Evolutionary conservation across 2,797 vertebrate species (phyloP), one percentile per base, ranked within the genome.

Genomic region (Arctocebus calabarensis): DNA sequence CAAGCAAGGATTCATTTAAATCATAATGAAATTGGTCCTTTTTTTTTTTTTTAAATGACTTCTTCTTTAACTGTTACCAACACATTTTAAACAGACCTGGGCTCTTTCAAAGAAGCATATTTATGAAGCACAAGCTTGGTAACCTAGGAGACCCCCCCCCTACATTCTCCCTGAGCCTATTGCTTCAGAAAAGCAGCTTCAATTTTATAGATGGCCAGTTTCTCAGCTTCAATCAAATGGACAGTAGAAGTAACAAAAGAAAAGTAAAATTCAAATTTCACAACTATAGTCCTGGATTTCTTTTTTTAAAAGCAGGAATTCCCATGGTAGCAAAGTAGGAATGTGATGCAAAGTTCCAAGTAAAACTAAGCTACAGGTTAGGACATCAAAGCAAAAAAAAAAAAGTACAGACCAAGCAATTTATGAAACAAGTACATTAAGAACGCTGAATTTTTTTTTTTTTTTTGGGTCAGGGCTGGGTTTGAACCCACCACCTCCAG

Each of bases 101-200:
- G 16, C 37, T 62, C 88, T 82, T 94, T 96, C 19, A 74, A 92
- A 86, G 32, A 85, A 82, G 13, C 93, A 78, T 97, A 93, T 96
- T 90, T 94, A 66, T 55, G 82, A 68, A 73, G 71, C 62, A 90
- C 90, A 97, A 97, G 87, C 37, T 22, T 84, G 74, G 98, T 98
- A 97, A 93, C 98, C 97, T 73, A 95, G 97, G 98, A 97, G 92
- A 98, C 79, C 27, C 45, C 25, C 84, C 82, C 77, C 71, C 95
- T 71, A 55, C 97, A 83, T 82, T 90, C 94, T 43, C 5, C 45
- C 43, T 96, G 34, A 96, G 93, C 14, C 86, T 52, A 11, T 20
- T 25, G 8, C 62, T 90, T 81, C 79, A 96, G 93, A 97, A 81
- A 96, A 91, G 23, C 52, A 48, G 94, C 84, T 77, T 83, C 64